Evolutionary conservation across 2,888 invertebrate species (phyloP), one percentile per base, ranked within the genome.

Genomic region (Homarus gammarus): DNA sequence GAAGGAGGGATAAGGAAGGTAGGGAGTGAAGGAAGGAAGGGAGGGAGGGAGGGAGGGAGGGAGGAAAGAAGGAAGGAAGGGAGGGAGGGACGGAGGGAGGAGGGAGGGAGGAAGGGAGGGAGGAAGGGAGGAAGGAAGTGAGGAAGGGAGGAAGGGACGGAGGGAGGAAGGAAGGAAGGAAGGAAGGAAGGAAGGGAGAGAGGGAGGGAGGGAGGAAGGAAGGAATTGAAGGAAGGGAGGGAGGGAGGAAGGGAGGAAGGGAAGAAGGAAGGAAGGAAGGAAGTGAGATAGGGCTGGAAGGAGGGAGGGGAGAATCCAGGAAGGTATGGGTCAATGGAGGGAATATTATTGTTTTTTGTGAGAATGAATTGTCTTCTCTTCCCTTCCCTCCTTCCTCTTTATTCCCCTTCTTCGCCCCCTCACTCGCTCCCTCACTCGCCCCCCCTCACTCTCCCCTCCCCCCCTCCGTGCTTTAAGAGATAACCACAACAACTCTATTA

Each of bases 401-500:
- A 33, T 2, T 72, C n/a, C 36, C 18, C 36, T 36, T 72, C n/a
- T 36, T n/a, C 18, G 36, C 72, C 36, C 72, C 33, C 38, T 22
- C 73, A n/a, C 36, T n/a, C 73, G 18, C 31, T 0, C 40, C 31
- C 44, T 10, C 75, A n/a, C 44, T 18, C 40, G 22, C 3, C 40
- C 75, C 36, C 22, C n/a, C 40, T 15, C 18, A 15, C 73, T 10
- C 38, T 12, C 73, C 10, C n/a, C n/a, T n/a, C n/a, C n/a, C n/a
- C n/a, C n/a, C 44, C 44, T 18, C 27, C 70, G 33, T 18, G n/a
- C 33, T 12, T 12, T 61, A n/a, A 27, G 70, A 15, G 70, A 27
- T 12, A 70, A 70, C 61, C 27, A 27, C 31, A 70, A 8, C 70
- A 70, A 15, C 33, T 18, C 70, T 70, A 70, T 70, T 70, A 70